phyloP scores from a whole-genome alignment of 2,888 invertebrate species.

The Anagyrus pseudococci region DNA sequence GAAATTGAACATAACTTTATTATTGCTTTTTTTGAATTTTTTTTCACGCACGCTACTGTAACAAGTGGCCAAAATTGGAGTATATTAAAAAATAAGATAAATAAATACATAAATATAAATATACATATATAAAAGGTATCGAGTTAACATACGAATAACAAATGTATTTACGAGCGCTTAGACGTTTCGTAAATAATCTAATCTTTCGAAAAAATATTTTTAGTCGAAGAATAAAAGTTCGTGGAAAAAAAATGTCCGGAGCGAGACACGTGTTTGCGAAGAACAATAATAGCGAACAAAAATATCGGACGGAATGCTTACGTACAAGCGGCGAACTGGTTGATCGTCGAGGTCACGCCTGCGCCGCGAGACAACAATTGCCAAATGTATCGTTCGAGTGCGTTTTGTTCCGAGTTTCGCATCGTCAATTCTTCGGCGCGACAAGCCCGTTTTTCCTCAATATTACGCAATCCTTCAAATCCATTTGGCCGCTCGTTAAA shows the following conservation, averaged over 20 bases:
- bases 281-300: slow-evolving; percentile 23
- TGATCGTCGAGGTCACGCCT: slow-evolving; percentile 29
- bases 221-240: no score
- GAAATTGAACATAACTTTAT: no score
- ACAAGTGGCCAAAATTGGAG: no score
- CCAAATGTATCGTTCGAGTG: slow-evolving; percentile 26
- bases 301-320: background rate
- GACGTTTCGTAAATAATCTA: no score
- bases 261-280: background rate
- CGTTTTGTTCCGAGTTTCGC: background rate
- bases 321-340: background rate
- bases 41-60: no score
- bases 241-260: background rate
- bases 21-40: no score
- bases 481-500: background rate
- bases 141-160: no score
- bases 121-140: no score
- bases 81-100: no score
- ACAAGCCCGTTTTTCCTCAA: slow-evolving; percentile 11
- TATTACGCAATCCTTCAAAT: slow-evolving; percentile 20
- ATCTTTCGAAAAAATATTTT: no score
- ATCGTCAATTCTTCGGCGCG: background rate
- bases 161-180: no score
- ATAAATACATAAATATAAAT: no score
- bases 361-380: slow-evolving; percentile 21